These are phyloP conservation scores for Prochilodus magdalenae DNA, from an alignment of 2,113 vertebrate genomes.

Conservation along the genomic window DNA sequence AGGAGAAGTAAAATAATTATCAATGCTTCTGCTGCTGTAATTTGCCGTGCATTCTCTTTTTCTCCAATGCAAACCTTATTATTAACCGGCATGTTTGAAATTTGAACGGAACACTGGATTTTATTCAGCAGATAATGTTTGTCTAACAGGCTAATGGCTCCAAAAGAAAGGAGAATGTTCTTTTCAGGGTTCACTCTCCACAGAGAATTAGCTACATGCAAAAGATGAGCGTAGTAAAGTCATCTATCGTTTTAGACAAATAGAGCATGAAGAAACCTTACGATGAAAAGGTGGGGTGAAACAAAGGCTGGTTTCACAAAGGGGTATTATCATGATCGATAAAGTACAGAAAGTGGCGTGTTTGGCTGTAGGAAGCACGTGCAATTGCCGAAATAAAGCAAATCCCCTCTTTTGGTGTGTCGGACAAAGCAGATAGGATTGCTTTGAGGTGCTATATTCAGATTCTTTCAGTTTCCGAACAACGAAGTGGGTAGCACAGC, in stretches of 20 bases:
- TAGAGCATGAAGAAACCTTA: slow-evolving; percentile 38
- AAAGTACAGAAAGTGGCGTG: slow-evolving; percentile 64
- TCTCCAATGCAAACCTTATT: slow-evolving; percentile 57
- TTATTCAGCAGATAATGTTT: slow-evolving; percentile 61
- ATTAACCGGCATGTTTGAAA: slow-evolving; percentile 52
- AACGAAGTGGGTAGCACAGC: slow-evolving; percentile 76
- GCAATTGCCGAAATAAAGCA: slow-evolving; percentile 70
- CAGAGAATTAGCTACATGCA: slow-evolving; percentile 38
- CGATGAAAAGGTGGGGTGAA: slow-evolving; percentile 34
- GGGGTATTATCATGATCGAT: slow-evolving; percentile 41
- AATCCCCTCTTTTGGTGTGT: slow-evolving; percentile 63
- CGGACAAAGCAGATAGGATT: slow-evolving; percentile 70
- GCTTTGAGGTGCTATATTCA: slow-evolving; percentile 73
- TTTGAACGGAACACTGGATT: slow-evolving; percentile 61
- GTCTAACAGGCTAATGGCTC: slow-evolving; percentile 78
- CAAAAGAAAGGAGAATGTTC: slow-evolving; percentile 69
- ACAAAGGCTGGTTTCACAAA: slow-evolving; percentile 47
- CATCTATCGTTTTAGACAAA: slow-evolving; percentile 43
- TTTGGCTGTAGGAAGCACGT: slow-evolving; percentile 62
- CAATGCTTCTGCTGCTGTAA: slow-evolving; percentile 63
- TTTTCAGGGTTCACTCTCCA: slow-evolving; percentile 43
- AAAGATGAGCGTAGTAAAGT: slow-evolving; percentile 17
- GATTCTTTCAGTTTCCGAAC: slow-evolving; percentile 67
- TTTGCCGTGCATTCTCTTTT: slow-evolving; percentile 64
- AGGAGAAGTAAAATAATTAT: slow-evolving; percentile 82